Base-by-base conservation (phyloP, 2,888 invertebrate genomes). In the Koerneria pararmatus region DNA sequence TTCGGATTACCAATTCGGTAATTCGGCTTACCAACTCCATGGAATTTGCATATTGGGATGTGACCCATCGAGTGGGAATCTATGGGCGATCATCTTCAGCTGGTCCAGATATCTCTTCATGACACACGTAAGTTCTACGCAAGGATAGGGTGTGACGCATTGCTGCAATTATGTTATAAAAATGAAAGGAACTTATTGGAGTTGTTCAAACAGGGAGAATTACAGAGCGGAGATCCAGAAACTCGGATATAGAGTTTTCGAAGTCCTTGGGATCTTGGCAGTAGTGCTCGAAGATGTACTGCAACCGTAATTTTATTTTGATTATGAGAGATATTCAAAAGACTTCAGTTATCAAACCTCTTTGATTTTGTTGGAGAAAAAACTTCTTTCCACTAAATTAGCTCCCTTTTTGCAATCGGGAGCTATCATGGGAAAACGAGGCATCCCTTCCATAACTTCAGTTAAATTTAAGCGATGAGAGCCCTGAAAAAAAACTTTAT, bases 391-490 rank as follows among this genome's bases (percentile, higher is more conserved):
- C 46, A 11, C 46, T 41, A 11, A n/a, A 41, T n/a, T 41, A 41
- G n/a, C 46, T 11, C 46, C 46, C 46, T 41, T 41, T 46, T 64
- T 64, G 22, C 37, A 64, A 6, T 92, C 91, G 84, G 95, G 93
- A 84, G 89, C 89, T 70, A 95, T 86, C 91, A 97, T 91, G 77
- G 94, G 93, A 85, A 95, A 88, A 85, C 93, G 89, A 68, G 95
- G 95, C 80, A 94, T 92, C 71, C 94, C 95, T 88, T 97, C 95
- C 95, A 97, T 97, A 24, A n/a, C 24, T n/a, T n/a, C n/a, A n/a
- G n/a, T n/a, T n/a, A n/a, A n/a, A n/a, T n/a, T n/a, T n/a, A n/a
- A n/a, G n/a, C n/a, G n/a, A n/a, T n/a, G n/a, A n/a, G n/a, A n/a
- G n/a, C n/a, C n/a, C n/a, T n/a, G n/a, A n/a, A n/a, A n/a, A n/a